Conservation (phyloP, 2,113 vertebrate genomes). For the Equus przewalskii region DNA sequence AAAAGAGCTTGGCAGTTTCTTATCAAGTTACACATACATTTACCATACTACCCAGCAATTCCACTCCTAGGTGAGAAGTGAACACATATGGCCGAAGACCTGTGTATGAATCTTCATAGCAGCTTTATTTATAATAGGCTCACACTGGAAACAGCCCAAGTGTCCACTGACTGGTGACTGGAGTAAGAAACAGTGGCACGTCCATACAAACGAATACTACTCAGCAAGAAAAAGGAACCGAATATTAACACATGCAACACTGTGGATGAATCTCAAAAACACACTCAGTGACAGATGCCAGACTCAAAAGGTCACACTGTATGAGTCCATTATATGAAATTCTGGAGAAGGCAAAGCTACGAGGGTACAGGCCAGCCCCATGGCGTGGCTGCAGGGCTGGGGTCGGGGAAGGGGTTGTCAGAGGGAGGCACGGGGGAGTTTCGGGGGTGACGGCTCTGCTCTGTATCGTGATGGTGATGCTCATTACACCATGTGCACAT, state of each 20-base stretch:
- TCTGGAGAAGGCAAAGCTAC: background rate
- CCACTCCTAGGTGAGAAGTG: background rate
- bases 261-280: background rate
- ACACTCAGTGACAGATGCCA: background rate
- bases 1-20: background rate
- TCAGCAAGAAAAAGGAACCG: background rate
- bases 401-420: no score
- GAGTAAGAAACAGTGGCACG: background rate
- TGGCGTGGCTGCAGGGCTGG: no score
- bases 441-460: rapidly evolving
- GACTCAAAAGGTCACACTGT: background rate
- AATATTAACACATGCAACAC: rapidly evolving
- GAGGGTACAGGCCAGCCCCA: background rate
- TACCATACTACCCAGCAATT: no score
- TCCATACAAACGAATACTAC: background rate
- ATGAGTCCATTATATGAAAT: background rate
- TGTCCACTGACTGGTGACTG: no score
- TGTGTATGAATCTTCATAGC: background rate
- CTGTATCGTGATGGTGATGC: background rate
- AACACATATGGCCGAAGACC: background rate
- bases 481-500: rapidly evolving
- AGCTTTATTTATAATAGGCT: background rate
- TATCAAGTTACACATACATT: background rate
- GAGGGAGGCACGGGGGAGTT: no score
- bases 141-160: background rate